Base-by-base conservation (phyloP, 2,888 invertebrate species). In the Eupithecia pulchellata region DNA sequence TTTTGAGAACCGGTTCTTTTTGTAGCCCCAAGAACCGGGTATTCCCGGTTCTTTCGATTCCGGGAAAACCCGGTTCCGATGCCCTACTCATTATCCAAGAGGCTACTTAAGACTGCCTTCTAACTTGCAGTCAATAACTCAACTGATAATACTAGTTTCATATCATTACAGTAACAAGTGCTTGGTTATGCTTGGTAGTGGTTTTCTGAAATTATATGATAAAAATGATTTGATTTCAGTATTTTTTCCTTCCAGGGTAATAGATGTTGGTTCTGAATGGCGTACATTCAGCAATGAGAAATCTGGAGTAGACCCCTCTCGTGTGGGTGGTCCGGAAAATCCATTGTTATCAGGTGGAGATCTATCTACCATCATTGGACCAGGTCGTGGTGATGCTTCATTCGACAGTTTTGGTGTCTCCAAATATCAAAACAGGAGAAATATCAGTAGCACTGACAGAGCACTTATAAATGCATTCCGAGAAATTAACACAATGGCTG, bases 181-280 rank as follows among this genome's bases (percentile, higher is more conserved):
- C 25, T 20, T 25, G n/a, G n/a, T n/a, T 20, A 52, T 9, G 13
- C 13, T 13, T 52, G 20, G 9, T 20, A 52, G 52, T 52, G 4
- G 1, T n/a, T n/a, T n/a, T 25, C 52, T 52, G 47, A 20, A 47
- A 47, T 47, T 1, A n/a, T n/a, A 42, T 42, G 47, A 42, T 47
- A 20, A 20, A 20, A 20, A 52, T 52, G 14, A 14, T 27, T 55
- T 27, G 27, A 55, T 25, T 27, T 55, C 4, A 11, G 20, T 55
- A 55, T 27, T 29, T 29, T 17, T 32, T 27, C 6, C 4, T 86
- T 85, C 71, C 89, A 98, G 99, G 87, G 99, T 99, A 1, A 99
- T 99, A 78, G 99, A 99, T 92, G 99, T 99, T n/a, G 99, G 99
- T 42, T 99, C 99, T 4, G 99, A 99, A 92, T 99, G 99, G 99